Percentiles rank a stretch among this genome's conserved stretches.
Conservation (phyloP, 2,888 invertebrate species). For the Junonia oenone region DNA sequence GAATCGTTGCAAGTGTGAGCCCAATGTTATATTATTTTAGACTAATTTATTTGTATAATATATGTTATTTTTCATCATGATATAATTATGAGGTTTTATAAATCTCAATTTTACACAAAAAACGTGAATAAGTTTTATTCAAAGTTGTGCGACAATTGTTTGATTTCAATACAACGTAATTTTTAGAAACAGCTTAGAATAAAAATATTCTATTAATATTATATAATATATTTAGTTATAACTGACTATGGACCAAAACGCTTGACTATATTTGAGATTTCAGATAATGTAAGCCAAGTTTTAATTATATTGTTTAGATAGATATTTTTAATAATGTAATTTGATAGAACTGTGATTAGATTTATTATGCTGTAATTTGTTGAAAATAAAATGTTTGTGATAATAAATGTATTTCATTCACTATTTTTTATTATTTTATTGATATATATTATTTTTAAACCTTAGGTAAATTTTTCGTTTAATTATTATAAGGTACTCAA, state of each 20-base stretch:
- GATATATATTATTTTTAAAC: neutral
- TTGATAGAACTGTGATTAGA: slow-evolving; percentile 61
- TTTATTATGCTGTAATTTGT: slow-evolving; percentile 53
- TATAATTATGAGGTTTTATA: slow-evolving; percentile 9
- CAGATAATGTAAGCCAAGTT: slow-evolving; percentile 11
- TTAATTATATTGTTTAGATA: slow-evolving; percentile 11
- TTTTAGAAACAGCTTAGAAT: slow-evolving; percentile 7
- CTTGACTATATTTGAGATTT: slow-evolving; percentile 6
- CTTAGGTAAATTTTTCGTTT: no score
- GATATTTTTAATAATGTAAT: slow-evolving; percentile 40
- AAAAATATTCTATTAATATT: slow-evolving; percentile 13
- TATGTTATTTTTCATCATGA: slow-evolving; percentile 7
- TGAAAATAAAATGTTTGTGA: slow-evolving; percentile 56
- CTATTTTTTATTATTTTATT: neutral
- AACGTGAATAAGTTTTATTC: neutral
- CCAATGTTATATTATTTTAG: slow-evolving; percentile 13
- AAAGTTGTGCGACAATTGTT: slow-evolving; percentile 5
- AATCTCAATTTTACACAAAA: slow-evolving; percentile 7
- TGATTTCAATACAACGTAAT: slow-evolving; percentile 2
- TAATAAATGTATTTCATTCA: slow-evolving; percentile 20
- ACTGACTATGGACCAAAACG: slow-evolving; percentile 14
- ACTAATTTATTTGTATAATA: slow-evolving; percentile 18
- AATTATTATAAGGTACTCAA: no score
- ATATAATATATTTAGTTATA: neutral
- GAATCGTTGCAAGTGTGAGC: no score